These are phyloP conservation scores for Papilio machaon DNA, from an alignment of 1,140 invertebrate species.

Conservation along the genomic window DNA sequence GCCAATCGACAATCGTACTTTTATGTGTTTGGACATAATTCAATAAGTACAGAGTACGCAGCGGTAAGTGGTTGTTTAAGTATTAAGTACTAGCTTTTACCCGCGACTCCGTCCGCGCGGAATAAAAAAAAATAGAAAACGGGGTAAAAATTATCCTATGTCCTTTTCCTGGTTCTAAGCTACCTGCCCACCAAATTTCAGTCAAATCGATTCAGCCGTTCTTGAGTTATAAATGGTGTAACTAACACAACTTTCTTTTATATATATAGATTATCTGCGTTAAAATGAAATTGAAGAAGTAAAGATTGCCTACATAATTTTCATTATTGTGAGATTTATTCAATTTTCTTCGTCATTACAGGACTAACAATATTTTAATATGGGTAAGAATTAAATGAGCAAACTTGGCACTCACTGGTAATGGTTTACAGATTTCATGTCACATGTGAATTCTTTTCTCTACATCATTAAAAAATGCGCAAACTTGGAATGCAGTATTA, in stretches of 20 bases:
- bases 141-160: too few species aligned
- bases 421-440: not conserved
- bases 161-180: too few species aligned
- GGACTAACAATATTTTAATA: not conserved
- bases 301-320: too few species aligned
- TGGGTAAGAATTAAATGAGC: not conserved
- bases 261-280: too few species aligned
- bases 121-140: too few species aligned
- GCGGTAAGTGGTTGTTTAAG: slow-evolving; percentile 81
- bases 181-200: too few species aligned
- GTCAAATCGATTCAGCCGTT: too few species aligned
- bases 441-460: not conserved
- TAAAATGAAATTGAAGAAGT: too few species aligned
- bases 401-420: not conserved
- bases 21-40: slow-evolving; percentile 94
- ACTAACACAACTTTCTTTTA: too few species aligned
- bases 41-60: slow-evolving; percentile 87
- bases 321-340: too few species aligned
- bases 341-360: not conserved
- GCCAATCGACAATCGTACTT: slow-evolving; percentile 91
- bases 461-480: not conserved
- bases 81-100: not conserved
- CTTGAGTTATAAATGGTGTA: too few species aligned
- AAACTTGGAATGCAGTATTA: not conserved
- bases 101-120: too few species aligned